Conservation (phyloP, 92 coral and sea anemone species). For the Siderastrea siderea region DNA sequence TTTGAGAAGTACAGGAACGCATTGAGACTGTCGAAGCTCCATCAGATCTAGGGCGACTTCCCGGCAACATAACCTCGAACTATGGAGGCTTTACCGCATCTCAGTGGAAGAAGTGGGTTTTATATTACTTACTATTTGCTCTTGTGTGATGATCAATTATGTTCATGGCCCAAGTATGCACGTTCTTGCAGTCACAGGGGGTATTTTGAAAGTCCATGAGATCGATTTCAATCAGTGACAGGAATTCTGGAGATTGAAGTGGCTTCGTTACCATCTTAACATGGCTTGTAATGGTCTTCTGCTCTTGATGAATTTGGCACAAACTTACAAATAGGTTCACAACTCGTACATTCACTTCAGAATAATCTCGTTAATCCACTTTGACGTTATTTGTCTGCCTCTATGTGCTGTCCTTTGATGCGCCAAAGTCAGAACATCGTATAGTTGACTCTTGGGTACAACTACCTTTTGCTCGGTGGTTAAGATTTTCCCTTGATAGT, state of each 20-base stretch:
- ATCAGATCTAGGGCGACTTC: conserved; percentile 28
- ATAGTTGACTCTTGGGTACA: conserved; percentile 42
- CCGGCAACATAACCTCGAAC: conserved; percentile 3
- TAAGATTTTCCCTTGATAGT: conserved; percentile 38
- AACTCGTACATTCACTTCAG: conserved; percentile 49
- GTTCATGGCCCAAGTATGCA: conserved; percentile 64
- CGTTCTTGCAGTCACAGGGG: conserved; percentile 45
- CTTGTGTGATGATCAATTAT: conserved; percentile 52
- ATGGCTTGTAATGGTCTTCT: conserved; percentile 43
- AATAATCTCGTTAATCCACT: conserved; percentile 66
- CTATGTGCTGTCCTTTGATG: conserved; percentile 69
- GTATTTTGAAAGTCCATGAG: conserved; percentile 44
- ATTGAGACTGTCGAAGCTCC: conserved; percentile 1
- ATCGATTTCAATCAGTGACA: conserved; percentile 41
- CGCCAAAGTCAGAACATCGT: conserved; percentile 54
- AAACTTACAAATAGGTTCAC: conserved; percentile 50
- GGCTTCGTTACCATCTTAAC: conserved; percentile 47
- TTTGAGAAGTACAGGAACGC: conserved; percentile 2
- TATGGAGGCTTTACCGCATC: conserved; percentile 42
- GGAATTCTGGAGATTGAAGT: conserved; percentile 41
- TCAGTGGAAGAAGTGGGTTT: conserved; percentile 40
- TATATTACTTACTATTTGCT: conserved; percentile 21
- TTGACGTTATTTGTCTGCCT: conserved; percentile 64
- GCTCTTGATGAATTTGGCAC: conserved; percentile 52
- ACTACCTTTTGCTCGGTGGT: conserved; percentile 49